A percentile compares a stretch with the other conserved stretches of the same genome.
Evolutionary conservation across 2,113 vertebrate genomes (phyloP).

Genomic region (Chionomys nivalis): DNA sequence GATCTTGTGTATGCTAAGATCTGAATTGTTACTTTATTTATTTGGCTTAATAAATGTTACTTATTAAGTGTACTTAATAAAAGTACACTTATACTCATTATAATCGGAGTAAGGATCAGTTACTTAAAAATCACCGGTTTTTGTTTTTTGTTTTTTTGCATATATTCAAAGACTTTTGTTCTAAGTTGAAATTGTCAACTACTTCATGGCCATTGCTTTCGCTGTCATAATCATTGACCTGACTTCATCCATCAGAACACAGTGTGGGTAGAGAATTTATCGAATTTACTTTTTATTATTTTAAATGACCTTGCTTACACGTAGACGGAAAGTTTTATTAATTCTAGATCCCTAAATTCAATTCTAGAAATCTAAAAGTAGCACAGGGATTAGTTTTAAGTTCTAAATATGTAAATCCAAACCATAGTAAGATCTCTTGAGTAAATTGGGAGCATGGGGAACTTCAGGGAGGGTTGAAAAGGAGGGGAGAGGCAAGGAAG

Average conservation of each 20-base stretch:
- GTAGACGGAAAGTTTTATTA: constrained; percentile 18
- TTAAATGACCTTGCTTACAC: constrained; percentile 5
- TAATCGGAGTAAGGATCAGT: neutral
- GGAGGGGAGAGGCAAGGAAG: too few species aligned
- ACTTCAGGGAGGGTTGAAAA: too few species aligned
- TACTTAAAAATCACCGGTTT: neutral
- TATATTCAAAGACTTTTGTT: neutral
- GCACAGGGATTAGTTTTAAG: constrained; percentile 5
- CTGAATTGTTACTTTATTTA: neutral
- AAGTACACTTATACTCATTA: neutral
- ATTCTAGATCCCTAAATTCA: neutral
- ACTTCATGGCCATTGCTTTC: neutral
- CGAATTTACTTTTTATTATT: neutral
- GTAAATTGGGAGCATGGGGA: too few species aligned
- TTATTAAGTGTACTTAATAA: neutral
- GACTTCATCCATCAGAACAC: neutral
- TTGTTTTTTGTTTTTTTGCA: neutral
- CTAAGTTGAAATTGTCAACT: constrained; percentile 23
- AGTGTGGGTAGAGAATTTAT: neutral
- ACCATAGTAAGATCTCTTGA: neutral
- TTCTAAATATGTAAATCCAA: constrained; percentile 1
- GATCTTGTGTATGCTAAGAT: neutral
- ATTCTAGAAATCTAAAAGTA: neutral
- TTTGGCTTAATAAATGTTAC: neutral
- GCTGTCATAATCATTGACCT: neutral